These are phyloP conservation scores for Drosophila tanythrix DNA, from an alignment of 2,888 invertebrate genomes.

Conservation along the genomic window DNA sequence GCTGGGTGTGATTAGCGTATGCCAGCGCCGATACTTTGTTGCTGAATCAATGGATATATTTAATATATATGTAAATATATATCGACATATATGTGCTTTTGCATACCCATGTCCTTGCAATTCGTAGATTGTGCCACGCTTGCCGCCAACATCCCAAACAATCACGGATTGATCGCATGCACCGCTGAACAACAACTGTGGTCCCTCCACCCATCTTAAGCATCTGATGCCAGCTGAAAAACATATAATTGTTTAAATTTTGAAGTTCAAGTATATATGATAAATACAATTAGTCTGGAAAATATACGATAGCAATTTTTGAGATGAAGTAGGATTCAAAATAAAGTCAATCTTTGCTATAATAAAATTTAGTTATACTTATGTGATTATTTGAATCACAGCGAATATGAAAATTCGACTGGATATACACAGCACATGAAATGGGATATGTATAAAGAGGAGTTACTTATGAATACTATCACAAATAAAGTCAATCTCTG, in stretches of 20 bases:
- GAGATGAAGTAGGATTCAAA: no score
- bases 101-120: slow-evolving; percentile 94
- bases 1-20: slow-evolving; percentile 92
- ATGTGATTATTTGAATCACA: not conserved
- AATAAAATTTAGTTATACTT: not conserved
- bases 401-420: not conserved
- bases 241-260: not conserved
- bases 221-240: slow-evolving; percentile 88
- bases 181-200: slow-evolving; percentile 96
- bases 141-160: slow-evolving; percentile 99
- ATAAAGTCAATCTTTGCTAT: not conserved
- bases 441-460: not conserved
- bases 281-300: not conserved
- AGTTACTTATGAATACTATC: not conserved
- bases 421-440: not conserved
- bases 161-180: slow-evolving; percentile 98
- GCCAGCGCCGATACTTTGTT: slow-evolving; percentile 96
- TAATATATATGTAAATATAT: not conserved
- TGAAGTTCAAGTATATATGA: not conserved
- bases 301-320: no score
- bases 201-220: slow-evolving; percentile 96
- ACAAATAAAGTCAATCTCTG: not conserved
- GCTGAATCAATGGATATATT: slow-evolving; percentile 84
- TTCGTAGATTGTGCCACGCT: slow-evolving; percentile 98
- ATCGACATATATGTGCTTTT: not conserved